These are phyloP conservation scores for Maccullochella peelii DNA, from an alignment of 2,113 vertebrate species.

Conservation along the genomic window DNA sequence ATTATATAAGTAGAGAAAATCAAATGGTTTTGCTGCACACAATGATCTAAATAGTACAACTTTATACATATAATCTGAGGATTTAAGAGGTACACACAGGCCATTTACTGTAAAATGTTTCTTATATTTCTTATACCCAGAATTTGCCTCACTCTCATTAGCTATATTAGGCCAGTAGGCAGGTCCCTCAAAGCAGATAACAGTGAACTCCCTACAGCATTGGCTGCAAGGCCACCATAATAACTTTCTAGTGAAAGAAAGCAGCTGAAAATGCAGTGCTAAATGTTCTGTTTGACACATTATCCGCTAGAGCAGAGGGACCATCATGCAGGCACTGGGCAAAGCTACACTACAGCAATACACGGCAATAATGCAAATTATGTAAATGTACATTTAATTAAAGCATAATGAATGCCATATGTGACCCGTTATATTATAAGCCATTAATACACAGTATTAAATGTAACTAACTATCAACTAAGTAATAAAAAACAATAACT, in stretches of 20 bases:
- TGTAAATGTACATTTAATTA: background rate
- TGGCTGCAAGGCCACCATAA: background rate
- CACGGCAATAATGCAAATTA: background rate
- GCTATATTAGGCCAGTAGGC: background rate
- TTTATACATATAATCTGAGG: background rate
- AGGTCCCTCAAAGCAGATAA: background rate
- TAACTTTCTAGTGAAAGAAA: slow-evolving; percentile 6
- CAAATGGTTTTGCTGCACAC: background rate
- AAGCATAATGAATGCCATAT: background rate
- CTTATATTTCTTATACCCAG: background rate
- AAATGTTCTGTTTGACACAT: background rate
- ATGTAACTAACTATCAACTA: background rate
- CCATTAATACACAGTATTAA: background rate
- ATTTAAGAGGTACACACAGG: background rate
- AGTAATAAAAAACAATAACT: background rate
- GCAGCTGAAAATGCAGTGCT: background rate
- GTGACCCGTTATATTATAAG: background rate
- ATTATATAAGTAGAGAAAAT: background rate
- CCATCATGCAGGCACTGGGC: background rate
- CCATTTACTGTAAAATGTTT: background rate
- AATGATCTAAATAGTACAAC: background rate
- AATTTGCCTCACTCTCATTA: background rate
- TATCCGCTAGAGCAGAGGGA: background rate
- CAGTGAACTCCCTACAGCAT: background rate
- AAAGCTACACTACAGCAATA: background rate